A percentile compares a stretch with the other conserved stretches of the same genome.
Evolutionary conservation across 2,888 invertebrate genomes (phyloP).

Genomic region (Drosophila mayaguana): DNA sequence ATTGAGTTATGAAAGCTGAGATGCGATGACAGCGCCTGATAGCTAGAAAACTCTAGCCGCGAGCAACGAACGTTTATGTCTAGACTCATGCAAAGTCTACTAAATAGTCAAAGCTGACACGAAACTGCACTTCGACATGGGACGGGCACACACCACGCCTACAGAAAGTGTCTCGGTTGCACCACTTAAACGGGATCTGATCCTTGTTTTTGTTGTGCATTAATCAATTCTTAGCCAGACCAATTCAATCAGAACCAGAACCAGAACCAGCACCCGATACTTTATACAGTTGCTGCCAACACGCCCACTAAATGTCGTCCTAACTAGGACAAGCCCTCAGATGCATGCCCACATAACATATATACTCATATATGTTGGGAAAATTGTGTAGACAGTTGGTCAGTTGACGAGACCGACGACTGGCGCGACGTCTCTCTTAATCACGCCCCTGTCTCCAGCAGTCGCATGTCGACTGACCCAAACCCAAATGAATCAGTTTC

Average conservation of each 20-base stretch:
- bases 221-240: constrained; percentile 61
- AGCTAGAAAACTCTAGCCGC: not conserved
- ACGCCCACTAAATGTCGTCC: constrained; percentile 49
- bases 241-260: constrained; percentile 54
- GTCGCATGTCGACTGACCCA: constrained; percentile 36
- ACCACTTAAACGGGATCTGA: constrained; percentile 18
- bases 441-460: constrained; percentile 83
- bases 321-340: constrained; percentile 39
- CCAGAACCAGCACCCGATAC: too few relatives aligned
- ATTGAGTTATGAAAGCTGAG: constrained; percentile 70
- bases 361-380: constrained; percentile 23
- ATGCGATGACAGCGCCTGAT: constrained; percentile 32
- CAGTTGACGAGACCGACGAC: constrained; percentile 66
- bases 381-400: constrained; percentile 56
- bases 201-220: constrained; percentile 48
- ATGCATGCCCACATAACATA: constrained; percentile 11
- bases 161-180: not conserved
- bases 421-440: constrained; percentile 77
- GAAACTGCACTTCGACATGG: constrained; percentile 53
- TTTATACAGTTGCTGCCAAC: too few relatives aligned
- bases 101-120: constrained; percentile 46
- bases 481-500: constrained; percentile 56
- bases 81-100: constrained; percentile 16
- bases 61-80: not conserved
- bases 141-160: constrained; percentile 60